These are phyloP conservation scores for Euschistus heros DNA, from an alignment of 1,140 invertebrate species.

Conservation along the genomic window DNA sequence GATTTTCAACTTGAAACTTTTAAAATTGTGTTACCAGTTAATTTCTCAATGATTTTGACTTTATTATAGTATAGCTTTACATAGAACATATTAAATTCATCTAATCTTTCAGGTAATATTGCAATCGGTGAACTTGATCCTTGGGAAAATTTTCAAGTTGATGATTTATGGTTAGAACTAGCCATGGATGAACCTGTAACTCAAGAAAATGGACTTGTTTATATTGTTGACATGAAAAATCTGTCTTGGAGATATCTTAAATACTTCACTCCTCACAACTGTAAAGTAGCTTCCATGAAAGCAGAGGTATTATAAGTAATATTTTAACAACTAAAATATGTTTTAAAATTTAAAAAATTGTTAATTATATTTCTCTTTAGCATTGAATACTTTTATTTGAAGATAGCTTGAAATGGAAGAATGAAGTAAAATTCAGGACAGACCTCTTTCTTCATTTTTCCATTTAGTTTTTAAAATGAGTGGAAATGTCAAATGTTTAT, in stretches of 20 bases:
- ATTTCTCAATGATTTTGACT: too few relatives aligned
- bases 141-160: slow-evolving; percentile 30
- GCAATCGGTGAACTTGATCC: slow-evolving; percentile 25
- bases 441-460: too few relatives aligned
- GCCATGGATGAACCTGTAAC: slow-evolving; percentile 33
- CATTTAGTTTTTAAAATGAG: too few relatives aligned
- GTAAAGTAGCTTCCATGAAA: slow-evolving; percentile 32
- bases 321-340: neutral
- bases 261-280: slow-evolving; percentile 34
- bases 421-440: too few relatives aligned
- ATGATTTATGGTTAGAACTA: slow-evolving; percentile 33
- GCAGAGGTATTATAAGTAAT: slow-evolving; percentile 28
- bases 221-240: slow-evolving; percentile 34
- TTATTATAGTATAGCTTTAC: neutral
- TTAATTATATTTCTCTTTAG: neutral
- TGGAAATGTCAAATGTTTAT: too few relatives aligned
- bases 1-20: neutral
- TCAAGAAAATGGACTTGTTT: slow-evolving; percentile 33
- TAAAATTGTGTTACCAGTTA: neutral
- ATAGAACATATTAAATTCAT: neutral
- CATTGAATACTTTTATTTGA: too few relatives aligned
- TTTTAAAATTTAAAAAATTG: neutral
- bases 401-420: too few relatives aligned
- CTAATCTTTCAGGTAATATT: slow-evolving; percentile 26
- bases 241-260: slow-evolving; percentile 33